A percentile compares a stretch with the other conserved stretches of the same genome.
Evolutionary conservation across 2,797 vertebrate species (phyloP).

Genomic region (Enteromius radiatus): DNA sequence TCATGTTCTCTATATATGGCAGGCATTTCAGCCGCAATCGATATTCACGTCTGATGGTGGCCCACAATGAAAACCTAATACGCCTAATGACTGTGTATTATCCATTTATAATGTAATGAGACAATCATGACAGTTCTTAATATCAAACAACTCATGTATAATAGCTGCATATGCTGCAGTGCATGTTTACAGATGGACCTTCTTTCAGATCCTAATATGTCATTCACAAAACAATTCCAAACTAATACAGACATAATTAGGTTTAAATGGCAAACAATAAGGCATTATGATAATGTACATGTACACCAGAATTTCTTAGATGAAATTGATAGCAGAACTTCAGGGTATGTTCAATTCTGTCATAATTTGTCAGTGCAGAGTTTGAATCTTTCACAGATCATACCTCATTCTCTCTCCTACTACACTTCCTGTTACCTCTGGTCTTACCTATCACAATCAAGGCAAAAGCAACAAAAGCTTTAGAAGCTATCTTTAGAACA

Average conservation of each 20-base stretch:
- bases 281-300: neutral
- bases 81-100: constrained; percentile 49
- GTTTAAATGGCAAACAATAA: neutral
- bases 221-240: neutral
- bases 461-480: neutral
- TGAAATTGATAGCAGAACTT: neutral
- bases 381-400: neutral
- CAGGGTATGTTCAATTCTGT: neutral
- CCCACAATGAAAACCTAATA: constrained; percentile 52
- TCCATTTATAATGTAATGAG: constrained; percentile 52
- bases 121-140: constrained; percentile 3
- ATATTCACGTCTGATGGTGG: constrained; percentile 43
- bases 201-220: neutral
- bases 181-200: constrained; percentile 6
- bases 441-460: neutral
- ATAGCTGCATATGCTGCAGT: constrained; percentile 33
- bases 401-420: neutral
- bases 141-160: neutral
- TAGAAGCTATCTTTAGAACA: neutral
- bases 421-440: neutral
- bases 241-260: neutral
- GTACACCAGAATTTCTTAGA: neutral
- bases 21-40: constrained; percentile 55
- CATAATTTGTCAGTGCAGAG: neutral
- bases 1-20: constrained; percentile 44